Evolutionary conservation across 2,888 invertebrate genomes (phyloP), one percentile per base, ranked within the genome.

Genomic region (Drosophila anceps): DNA sequence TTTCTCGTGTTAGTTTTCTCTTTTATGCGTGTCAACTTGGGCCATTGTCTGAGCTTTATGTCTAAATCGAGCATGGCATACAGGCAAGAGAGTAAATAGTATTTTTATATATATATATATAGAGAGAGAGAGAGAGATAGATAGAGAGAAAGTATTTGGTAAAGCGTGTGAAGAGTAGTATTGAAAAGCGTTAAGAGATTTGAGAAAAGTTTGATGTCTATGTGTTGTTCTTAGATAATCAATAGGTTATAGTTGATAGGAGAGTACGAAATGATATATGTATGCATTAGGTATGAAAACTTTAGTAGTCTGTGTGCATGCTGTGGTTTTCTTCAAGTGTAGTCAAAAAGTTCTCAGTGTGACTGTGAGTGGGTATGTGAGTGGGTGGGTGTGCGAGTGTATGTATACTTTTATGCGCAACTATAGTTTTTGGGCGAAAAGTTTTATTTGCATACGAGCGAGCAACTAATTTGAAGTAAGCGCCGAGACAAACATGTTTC

Each of bases 401-500:
- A 29, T 24, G 18, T 50, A 41, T 54, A 35, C 39, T 55, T 54
- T 43, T 33, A 54, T 66, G 50, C 33, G 35, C 33, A 20, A 43
- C 29, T 48, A 24, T 64, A 58, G 61, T 58, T 63, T 57, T 20
- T 37, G 50, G 63, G 31, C 46, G 9, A 43, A 67, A 73, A 77
- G 69, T 78, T 78, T 62, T 74, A 71, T 74, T 77, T 77, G 74
- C 67, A 67, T 77, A 74, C 66, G 44, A 74, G 67, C 63, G 44
- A 74, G 67, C 46, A 74, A 77, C 74, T 77, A 77, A 77, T 77
- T 77, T 67, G 59, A 77, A 74, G 70, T 64, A 74, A 74, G 59
- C 64, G 53, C 57, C 57, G 60, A 64, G 59, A 43, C 63, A 77
- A 77, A 70, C 58, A 73, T 69, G 44, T 58, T 72, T 50, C 55